These are phyloP conservation scores for Eudemis profundana DNA, from an alignment of 2,888 invertebrate species.

Conservation along the genomic window DNA sequence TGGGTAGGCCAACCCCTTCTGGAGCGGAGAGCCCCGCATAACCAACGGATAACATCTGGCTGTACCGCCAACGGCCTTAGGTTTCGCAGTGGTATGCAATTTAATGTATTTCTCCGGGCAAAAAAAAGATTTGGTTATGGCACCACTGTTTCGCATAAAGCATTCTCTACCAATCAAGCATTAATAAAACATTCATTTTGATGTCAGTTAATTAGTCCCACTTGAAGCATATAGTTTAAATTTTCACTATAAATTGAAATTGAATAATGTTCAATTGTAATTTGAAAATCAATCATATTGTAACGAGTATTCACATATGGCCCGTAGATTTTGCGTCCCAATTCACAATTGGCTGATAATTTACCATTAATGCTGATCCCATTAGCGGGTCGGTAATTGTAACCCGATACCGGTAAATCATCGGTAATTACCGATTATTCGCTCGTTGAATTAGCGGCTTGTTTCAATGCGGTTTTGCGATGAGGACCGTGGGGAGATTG, in stretches of 20 bases:
- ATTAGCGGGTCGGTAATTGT: slow-evolving; percentile 41
- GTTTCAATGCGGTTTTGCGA: slow-evolving; percentile 24
- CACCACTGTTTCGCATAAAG: too few relatives aligned
- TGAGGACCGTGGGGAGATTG: slow-evolving; percentile 8
- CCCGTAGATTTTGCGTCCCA: slow-evolving; percentile 15
- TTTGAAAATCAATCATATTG: background rate
- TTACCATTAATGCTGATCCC: slow-evolving; percentile 26
- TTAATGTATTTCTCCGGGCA: too few relatives aligned
- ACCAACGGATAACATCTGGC: too few relatives aligned
- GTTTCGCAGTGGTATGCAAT: too few relatives aligned
- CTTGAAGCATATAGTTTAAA: background rate
- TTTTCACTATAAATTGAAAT: background rate
- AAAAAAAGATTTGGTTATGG: too few relatives aligned
- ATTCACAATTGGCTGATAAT: slow-evolving; percentile 35
- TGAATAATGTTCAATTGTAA: background rate
- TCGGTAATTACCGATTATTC: slow-evolving; percentile 40
- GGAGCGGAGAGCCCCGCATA: too few relatives aligned
- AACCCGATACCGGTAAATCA: slow-evolving; percentile 41
- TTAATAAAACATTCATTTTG: too few relatives aligned
- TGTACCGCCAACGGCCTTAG: too few relatives aligned
- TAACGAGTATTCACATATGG: slow-evolving; percentile 3
- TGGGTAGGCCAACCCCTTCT: too few relatives aligned
- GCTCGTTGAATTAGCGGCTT: slow-evolving; percentile 37
- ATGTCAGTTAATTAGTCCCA: too few relatives aligned
- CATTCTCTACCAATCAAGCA: too few relatives aligned